Evolutionary conservation across 1,140 invertebrate genomes (phyloP).

Genomic region (Neodiprion lecontei): DNA sequence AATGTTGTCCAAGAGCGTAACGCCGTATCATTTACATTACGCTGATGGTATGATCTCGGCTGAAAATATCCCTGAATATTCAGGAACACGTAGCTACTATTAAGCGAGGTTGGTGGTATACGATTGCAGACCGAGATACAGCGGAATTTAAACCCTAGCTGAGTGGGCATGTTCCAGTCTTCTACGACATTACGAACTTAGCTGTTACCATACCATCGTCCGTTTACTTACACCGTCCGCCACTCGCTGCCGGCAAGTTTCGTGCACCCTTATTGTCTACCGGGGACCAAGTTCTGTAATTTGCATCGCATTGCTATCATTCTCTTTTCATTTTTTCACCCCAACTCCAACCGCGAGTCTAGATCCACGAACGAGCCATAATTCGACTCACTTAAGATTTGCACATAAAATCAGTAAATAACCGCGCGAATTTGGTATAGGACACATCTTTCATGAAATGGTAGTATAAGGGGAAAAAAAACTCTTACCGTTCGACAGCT

Average conservation of each 20-base stretch:
- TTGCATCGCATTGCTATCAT: not conserved
- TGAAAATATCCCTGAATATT: conserved; percentile 36
- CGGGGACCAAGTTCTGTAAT: not conserved
- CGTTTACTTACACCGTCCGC: not conserved
- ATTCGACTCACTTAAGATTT: no score
- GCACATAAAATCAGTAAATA: no score
- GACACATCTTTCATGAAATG: no score
- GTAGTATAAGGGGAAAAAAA: no score
- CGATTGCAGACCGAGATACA: conserved; percentile 42
- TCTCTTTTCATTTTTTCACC: not conserved
- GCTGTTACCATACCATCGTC: conserved; percentile 1
- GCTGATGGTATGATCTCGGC: not conserved
- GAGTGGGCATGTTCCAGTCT: conserved; percentile 40
- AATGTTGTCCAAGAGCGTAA: not conserved
- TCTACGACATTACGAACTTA: not conserved
- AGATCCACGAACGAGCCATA: no score
- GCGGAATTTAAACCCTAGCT: conserved; percentile 43
- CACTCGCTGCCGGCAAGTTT: not conserved
- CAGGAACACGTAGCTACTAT: conserved; percentile 46
- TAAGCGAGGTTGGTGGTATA: conserved; percentile 37
- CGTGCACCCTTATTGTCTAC: not conserved
- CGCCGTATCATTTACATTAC: conserved; percentile 1
- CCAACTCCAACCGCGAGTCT: no score
- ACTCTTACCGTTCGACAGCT: no score
- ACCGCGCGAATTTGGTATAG: no score